Percentiles rank a stretch among this genome's conserved stretches.
Evolutionary conservation across 2,113 vertebrate species (phyloP).

Genomic region (Scopus umbretta): DNA sequence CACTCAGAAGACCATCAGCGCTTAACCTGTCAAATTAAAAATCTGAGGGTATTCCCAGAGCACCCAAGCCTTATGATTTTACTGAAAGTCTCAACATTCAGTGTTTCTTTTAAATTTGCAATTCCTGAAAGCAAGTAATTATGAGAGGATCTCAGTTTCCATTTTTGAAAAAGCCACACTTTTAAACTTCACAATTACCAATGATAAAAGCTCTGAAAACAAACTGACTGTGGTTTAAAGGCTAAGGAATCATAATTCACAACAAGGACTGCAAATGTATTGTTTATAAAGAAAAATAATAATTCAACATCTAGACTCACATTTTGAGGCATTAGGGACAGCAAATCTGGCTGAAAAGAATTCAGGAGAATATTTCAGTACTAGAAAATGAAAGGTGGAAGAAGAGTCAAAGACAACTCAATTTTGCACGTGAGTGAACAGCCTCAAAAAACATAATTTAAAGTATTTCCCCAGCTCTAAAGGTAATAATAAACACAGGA

Average conservation of each 20-base stretch:
- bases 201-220: neutral
- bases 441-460: neutral
- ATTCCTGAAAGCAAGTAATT: neutral
- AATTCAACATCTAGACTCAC: neutral
- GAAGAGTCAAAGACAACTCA: neutral
- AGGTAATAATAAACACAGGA: neutral
- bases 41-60: neutral
- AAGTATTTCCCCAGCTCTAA: neutral
- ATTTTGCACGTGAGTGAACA: neutral
- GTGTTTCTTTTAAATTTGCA: neutral
- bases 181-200: neutral
- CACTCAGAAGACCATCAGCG: neutral
- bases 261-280: neutral
- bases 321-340: neutral
- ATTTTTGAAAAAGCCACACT: neutral
- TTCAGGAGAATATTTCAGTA: neutral
- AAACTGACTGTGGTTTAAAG: neutral
- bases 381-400: neutral
- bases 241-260: neutral
- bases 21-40: slow-evolving; percentile 40
- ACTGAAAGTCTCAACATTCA: neutral
- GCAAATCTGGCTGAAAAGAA: neutral
- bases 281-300: neutral
- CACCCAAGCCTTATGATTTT: neutral
- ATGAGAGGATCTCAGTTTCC: neutral